Evolutionary conservation across 2,797 vertebrate genomes (phyloP).

Genomic region (Malacoraja senta): DNA sequence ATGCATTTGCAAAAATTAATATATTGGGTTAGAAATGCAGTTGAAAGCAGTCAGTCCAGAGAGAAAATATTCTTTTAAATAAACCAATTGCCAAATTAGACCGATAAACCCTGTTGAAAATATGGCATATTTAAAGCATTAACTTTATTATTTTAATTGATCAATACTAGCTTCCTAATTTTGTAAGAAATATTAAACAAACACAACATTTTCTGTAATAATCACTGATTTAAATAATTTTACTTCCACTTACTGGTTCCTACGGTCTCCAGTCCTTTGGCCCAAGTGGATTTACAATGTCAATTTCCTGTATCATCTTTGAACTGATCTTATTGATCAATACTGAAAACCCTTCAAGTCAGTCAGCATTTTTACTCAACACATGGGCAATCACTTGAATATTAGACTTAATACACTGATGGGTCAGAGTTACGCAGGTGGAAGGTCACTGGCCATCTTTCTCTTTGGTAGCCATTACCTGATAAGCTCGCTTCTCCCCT

Average conservation of each 20-base stretch:
- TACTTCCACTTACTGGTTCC: background rate
- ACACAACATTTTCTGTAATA: background rate
- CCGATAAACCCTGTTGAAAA: background rate
- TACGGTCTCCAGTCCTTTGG: background rate
- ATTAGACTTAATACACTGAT: background rate
- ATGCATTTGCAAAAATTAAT: background rate
- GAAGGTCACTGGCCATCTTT: background rate
- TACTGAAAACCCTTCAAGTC: background rate
- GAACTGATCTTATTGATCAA: background rate
- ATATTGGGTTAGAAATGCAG: background rate
- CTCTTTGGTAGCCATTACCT: slow-evolving; percentile 52
- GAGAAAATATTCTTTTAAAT: background rate
- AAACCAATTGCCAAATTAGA: background rate
- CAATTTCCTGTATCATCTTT: no score
- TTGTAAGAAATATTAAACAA: background rate
- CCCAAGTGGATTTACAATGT: background rate
- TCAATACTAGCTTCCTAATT: background rate
- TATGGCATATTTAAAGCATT: background rate
- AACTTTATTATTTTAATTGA: background rate
- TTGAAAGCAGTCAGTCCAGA: background rate
- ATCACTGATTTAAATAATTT: background rate
- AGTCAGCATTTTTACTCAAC: no score
- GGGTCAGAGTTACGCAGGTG: background rate
- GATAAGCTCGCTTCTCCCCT: slow-evolving; percentile 55
- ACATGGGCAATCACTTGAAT: background rate